Conservation (phyloP, 2,797 vertebrate genomes). For the Lemur catta region DNA sequence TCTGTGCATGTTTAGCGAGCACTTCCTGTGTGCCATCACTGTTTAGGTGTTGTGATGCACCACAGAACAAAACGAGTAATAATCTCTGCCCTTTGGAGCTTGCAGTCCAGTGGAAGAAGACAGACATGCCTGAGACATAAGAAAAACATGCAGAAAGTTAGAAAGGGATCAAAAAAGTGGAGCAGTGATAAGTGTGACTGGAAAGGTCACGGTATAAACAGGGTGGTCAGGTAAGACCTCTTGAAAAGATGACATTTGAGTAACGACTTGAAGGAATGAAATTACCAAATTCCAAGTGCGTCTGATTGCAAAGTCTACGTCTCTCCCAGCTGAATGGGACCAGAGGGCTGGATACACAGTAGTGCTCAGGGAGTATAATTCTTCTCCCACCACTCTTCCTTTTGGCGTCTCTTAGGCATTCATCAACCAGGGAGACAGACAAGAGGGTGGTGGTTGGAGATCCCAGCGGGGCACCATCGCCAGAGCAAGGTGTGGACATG, state of each 20-base stretch:
- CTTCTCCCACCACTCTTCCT: not conserved
- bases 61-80: not conserved
- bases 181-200: not conserved
- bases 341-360: not conserved
- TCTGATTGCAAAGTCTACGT: not conserved
- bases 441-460: not conserved
- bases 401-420: not conserved
- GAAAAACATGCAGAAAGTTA: not conserved
- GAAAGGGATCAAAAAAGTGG: not conserved
- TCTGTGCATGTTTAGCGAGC: not conserved
- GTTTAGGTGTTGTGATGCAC: not conserved
- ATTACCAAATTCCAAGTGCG: not conserved
- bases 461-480: not conserved
- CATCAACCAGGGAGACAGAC: not conserved
- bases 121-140: not conserved
- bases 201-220: not conserved
- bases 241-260: not conserved
- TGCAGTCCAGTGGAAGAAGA: not conserved
- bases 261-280: not conserved
- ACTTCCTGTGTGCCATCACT: not conserved
- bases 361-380: fast-evolving
- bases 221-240: not conserved
- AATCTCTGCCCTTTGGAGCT: not conserved
- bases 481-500: not conserved
- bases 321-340: not conserved